phyloP scores from a whole-genome alignment of 1,140 invertebrate genomes.

The Ruditapes philippinarum region DNA sequence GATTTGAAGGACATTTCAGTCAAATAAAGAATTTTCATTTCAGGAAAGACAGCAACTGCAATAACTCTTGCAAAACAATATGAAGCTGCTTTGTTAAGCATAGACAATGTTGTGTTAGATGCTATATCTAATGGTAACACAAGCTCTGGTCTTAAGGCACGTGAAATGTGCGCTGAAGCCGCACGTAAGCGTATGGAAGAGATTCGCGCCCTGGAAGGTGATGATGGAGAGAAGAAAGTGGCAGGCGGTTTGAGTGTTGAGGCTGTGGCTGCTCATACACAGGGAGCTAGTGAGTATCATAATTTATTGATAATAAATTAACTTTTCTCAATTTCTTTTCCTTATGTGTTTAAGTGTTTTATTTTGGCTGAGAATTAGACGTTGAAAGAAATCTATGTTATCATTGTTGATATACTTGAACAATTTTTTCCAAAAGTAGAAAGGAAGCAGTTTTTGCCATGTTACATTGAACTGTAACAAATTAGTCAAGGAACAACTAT shows the following conservation, averaged over 20 bases:
- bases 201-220: conserved; percentile 77
- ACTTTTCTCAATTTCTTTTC: no score
- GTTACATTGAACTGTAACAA: no score
- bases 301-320: no score
- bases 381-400: no score
- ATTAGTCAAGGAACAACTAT: no score
- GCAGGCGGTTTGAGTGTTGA: conserved; percentile 85
- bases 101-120: conserved; percentile 85
- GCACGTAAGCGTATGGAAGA: conserved; percentile 84
- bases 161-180: conserved; percentile 85
- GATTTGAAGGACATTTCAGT: no score
- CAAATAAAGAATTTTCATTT: conserved; percentile 59
- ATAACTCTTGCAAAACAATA: conserved; percentile 85
- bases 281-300: conserved; percentile 74
- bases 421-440: no score
- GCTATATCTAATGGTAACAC: conserved; percentile 86
- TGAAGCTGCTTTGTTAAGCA: conserved; percentile 85
- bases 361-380: no score
- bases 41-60: conserved; percentile 84
- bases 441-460: no score
- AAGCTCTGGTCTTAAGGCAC: conserved; percentile 81
- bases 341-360: no score
- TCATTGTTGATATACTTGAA: no score
- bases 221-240: conserved; percentile 81
- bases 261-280: conserved; percentile 85